phyloP scores from a whole-genome alignment of 2,797 vertebrate genomes.

The Bradypus variegatus region DNA sequence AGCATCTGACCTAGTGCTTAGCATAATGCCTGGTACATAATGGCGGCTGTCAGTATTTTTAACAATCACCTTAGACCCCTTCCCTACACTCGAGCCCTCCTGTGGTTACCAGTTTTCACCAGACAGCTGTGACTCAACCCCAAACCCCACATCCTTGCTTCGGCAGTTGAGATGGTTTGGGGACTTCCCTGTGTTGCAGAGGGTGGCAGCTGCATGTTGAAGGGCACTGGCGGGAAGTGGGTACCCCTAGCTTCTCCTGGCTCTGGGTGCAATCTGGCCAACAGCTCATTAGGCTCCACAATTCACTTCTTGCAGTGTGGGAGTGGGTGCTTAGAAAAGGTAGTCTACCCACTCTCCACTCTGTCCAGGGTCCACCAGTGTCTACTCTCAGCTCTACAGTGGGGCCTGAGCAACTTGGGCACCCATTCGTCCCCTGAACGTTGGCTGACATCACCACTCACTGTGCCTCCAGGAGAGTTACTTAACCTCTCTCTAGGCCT shows the following conservation, averaged over 20 bases:
- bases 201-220: neutral
- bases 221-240: neutral
- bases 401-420: neutral
- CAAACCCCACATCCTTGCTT: neutral
- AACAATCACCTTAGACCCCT: neutral
- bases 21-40: neutral
- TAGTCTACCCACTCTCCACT: neutral
- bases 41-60: neutral
- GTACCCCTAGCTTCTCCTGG: neutral
- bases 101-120: neutral
- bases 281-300: neutral
- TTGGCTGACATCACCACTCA: neutral
- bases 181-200: neutral
- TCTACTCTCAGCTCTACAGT: neutral
- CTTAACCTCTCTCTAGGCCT: neutral
- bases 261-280: neutral
- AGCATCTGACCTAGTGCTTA: neutral
- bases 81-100: neutral
- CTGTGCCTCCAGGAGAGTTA: neutral
- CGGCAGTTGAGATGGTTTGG: neutral
- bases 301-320: neutral
- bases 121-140: neutral
- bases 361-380: neutral
- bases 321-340: neutral
- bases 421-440: accelerated